Evolutionary conservation across 2,888 invertebrate species (phyloP).

Genomic region (Malthinus flaveolus): DNA sequence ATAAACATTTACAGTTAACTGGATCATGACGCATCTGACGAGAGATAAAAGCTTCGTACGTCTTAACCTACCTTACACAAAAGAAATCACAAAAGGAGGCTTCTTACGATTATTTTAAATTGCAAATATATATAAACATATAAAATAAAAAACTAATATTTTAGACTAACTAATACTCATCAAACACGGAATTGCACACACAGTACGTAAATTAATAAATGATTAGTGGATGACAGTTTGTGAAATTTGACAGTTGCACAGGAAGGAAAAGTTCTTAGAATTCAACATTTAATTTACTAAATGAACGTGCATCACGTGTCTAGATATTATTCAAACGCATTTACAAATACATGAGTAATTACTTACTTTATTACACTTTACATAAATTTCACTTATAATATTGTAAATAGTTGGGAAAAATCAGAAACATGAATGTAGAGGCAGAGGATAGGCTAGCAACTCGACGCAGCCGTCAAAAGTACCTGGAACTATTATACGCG

Average conservation of each 20-base stretch:
- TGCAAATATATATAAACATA: constrained; percentile 22
- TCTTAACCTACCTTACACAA: constrained; percentile 50
- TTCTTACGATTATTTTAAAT: constrained; percentile 23
- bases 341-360: background rate
- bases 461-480: constrained; percentile 31
- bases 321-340: background rate
- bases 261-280: constrained; percentile 28
- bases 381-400: constrained; percentile 34
- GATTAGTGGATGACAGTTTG: constrained; percentile 39
- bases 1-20: constrained; percentile 31
- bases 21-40: constrained; percentile 52
- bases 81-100: constrained; percentile 27
- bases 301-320: constrained; percentile 4
- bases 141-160: constrained; percentile 15
- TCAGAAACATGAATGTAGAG: constrained; percentile 34
- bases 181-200: constrained; percentile 34
- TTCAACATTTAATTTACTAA: constrained; percentile 11
- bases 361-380: constrained; percentile 30
- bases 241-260: constrained; percentile 33
- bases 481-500: constrained; percentile 24
- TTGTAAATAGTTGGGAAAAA: constrained; percentile 15
- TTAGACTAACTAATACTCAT: constrained; percentile 14
- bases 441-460: constrained; percentile 23
- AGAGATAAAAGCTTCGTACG: constrained; percentile 44
- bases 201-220: constrained; percentile 37